Base-by-base conservation (phyloP, 2,113 vertebrate species). In the Entelurus aequoreus region DNA sequence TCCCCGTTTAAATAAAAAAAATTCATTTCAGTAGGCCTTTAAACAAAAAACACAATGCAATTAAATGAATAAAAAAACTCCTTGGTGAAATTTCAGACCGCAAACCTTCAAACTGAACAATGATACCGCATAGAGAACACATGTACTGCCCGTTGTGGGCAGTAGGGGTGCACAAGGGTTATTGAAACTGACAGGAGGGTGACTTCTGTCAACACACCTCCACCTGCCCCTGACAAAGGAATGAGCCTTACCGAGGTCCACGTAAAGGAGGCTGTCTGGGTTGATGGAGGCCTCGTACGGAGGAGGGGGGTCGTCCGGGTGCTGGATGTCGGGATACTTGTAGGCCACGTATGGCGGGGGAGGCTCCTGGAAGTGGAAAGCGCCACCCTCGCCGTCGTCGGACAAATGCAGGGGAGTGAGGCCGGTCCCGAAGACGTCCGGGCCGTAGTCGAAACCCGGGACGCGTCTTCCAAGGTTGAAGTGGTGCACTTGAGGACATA, bases 361-460 rank as follows among this genome's bases (percentile, higher is more conserved):
- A 0, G 97, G 96, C 83, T 97, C 94, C 0, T 98, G 95, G 88
- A 99, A 99, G 67, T 99, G 97, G 85, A 99, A 99, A 12, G 95
- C 94, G 0, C 95, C 96, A 1, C 94, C 94, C 62, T 98, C 96
- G 2, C 96, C 97, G 6, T 99, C 97, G 0, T 99, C 97, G 1
- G 97, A 99, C 51, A 99, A 93, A 66, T 98, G 96, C 62, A 98
- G 89, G 0, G 96, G 96, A 0, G 97, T 98, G 62, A 99, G 93
- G 66, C 96, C 97, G 0, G 96, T 97, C 67, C 97, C 96, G 10
- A 99, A 98, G 1, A 89, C 90, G 0, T 98, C 94, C 0, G 95
- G 96, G 54, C 95, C 95, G 0, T 98, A 99, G 79, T 99, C 96
- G 13, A 99, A 99, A 8, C 94, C 96, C 0, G 95, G 95, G 84